Base-by-base conservation (phyloP, 2,797 vertebrate genomes). In the Pteropus rufus region DNA sequence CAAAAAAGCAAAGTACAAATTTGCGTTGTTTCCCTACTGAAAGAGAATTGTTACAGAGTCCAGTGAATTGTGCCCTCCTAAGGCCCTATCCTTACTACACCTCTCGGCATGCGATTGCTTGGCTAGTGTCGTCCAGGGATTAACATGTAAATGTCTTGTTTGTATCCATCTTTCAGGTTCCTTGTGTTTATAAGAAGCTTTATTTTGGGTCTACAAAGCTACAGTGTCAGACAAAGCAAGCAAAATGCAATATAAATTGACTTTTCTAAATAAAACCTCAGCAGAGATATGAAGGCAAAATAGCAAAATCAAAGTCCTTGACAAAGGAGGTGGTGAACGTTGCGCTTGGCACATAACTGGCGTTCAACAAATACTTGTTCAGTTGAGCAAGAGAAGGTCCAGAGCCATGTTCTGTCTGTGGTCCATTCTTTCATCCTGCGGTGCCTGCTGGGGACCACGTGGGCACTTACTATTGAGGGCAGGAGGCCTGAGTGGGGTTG, bases 371-470 rank as follows among this genome's bases (percentile, higher is more conserved):
- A 10, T 15, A 23, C 56, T 79, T 62, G 16, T 49, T 65, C 26
- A 7, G 4, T 26, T 29, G 41, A 60, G 9, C 24, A 10, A 62
- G 41, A 39, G 54, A 46, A 41, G 60, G 21, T 5, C 39, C 69
- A n/a, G 34, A 62, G 21, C 11, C 46, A 0, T 23, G 12, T 49
- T 44, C 36, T 12, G 0, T 29, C 75, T 72, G n/a, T 39, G 29
- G 49, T 11, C 19, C 34, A 2, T 10, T 31, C 26, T 56, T 65
- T 54, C 10, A 2, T 26, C 16, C 41, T 36, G 18, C 19, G 41
- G n/a, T 24, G 11, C 26, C 23, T 26, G 23, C 41, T 39, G 0
- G 0, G 60, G 36, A 14, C 65, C 46, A 21, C 0, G 0, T 36
- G 16, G 79, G 10, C 56, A 26, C 64, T 65, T 10, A 23, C 64